Base-by-base conservation (phyloP, 2,888 invertebrate species). In the Melanophora roralis region DNA sequence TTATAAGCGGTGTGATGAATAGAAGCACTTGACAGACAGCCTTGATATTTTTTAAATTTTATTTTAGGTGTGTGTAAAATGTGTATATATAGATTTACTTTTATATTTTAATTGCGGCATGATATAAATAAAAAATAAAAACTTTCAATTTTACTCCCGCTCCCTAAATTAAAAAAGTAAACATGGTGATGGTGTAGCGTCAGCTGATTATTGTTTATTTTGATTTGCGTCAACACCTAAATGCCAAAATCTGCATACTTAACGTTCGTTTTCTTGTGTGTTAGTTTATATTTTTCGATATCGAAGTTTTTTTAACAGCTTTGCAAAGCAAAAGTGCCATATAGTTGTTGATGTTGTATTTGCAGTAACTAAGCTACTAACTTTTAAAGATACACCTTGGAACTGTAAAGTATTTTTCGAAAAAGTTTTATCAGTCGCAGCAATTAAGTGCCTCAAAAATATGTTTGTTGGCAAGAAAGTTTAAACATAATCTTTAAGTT, bases 31-130 rank as follows among this genome's bases (percentile, higher is more conserved):
- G 78, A 73, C 72, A 78, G 78, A 73, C 72, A 78, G 60, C 55
- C 67, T 62, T 67, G 67, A 59, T 45, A 72, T 60, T 68, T 49
- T 45, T 34, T 34, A 77, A 64, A 65, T 51, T n/a, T n/a, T n/a
- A n/a, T n/a, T n/a, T n/a, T n/a, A n/a, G n/a, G n/a, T n/a, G n/a
- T n/a, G n/a, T n/a, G n/a, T n/a, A n/a, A n/a, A n/a, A 12, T 55
- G 43, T 14, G 9, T 47, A 1, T 49, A 14, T 16, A 34, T 53
- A 43, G 43, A 40, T 57, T 49, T 69, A 62, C 34, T 67, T 62
- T 68, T 55, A 68, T 68, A 68, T 73, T 78, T 78, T 69, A 78
- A 78, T 78, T 73, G 62, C 73, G 51, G 51, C 68, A 68, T 78
- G 78, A 78, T 78, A 73, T 68, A 67, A 67, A 73, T 67, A 73